Base-by-base conservation (phyloP, 2,797 vertebrate species). In the Atherinosoma microstoma region DNA sequence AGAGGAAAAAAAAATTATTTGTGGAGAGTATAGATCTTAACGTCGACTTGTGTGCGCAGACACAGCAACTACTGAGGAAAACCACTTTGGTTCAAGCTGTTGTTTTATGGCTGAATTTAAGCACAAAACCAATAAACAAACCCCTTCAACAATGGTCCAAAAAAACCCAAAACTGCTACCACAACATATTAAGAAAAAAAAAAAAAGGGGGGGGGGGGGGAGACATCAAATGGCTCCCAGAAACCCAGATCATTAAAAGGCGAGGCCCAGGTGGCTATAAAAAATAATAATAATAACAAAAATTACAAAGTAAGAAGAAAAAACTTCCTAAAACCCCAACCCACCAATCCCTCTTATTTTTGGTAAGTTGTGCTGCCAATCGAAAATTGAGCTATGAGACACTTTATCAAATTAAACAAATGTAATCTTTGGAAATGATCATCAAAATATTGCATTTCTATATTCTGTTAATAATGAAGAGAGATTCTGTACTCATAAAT, bases 21-120 rank as follows among this genome's bases (percentile, higher is more conserved):
- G 96, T 95, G 94, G 94, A 76, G 79, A 87, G 95, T 93, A 92
- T 95, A 96, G 95, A 94, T 94, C 91, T 94, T 94, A 96, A 96
- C 93, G 92, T 95, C 95, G 93, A 94, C 93, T 91, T 91, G 92
- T 94, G 87, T 91, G 93, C 89, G 91, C 78, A 91, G 94, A 95
- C 96, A 96, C 97, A 96, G 96, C 97, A 97, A 95, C 96, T 96
- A 96, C 96, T 95, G 96, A 97, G 95, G 95, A 96, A 91, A 97
- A 97, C 94, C 95, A 96, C 97, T 99, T 99, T 99, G 98, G 98
- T 99, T 99, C 95, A 97, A 99, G 98, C 98, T 99, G 97, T 96
- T 86, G 95, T 93, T 93, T 96, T 97, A 97, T 97, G 96, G 96
- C 97, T 95, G 94, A 93, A 90, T 84, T 93, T 91, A 88, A 88